Evolutionary conservation across 2,797 vertebrate species (phyloP).

Genomic region (Thamnophis elegans): DNA sequence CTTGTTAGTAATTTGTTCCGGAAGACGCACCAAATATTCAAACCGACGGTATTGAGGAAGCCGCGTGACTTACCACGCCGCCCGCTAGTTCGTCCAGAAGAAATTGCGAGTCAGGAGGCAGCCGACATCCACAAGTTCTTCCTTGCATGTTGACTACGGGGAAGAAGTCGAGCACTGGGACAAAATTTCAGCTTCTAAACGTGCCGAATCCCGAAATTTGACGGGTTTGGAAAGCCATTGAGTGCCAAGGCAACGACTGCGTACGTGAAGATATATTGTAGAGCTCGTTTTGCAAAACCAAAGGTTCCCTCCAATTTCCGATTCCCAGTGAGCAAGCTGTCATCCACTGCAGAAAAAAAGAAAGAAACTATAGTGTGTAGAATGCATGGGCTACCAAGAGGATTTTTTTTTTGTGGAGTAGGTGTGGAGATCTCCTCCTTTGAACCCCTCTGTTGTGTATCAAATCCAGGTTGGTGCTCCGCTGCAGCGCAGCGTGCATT

Average conservation of each 20-base stretch:
- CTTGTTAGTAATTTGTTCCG: background rate
- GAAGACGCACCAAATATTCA: background rate
- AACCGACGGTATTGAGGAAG: background rate
- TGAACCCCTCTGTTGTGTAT: slow-evolving; percentile 68
- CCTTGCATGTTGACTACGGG: background rate
- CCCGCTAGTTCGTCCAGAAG: background rate
- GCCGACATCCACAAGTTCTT: background rate
- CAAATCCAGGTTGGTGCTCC: slow-evolving; percentile 88
- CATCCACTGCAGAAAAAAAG: background rate
- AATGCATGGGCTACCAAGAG: background rate
- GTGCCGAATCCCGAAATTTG: background rate
- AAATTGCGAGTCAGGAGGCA: background rate
- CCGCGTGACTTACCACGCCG: background rate
- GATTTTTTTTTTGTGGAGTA: slow-evolving; percentile 41
- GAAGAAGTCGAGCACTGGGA: background rate
- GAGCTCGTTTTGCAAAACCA: background rate
- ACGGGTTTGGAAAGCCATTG: background rate
- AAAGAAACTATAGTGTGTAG: background rate
- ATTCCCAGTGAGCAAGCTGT: background rate
- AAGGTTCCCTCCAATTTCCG: background rate
- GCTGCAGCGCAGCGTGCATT: slow-evolving; percentile 85
- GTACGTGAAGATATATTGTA: no score
- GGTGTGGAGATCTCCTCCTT: slow-evolving; percentile 56
- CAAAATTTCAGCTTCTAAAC: background rate
- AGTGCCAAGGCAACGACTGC: background rate